Base-by-base conservation (phyloP, 2,888 invertebrate species). In the Archips xylosteana region DNA sequence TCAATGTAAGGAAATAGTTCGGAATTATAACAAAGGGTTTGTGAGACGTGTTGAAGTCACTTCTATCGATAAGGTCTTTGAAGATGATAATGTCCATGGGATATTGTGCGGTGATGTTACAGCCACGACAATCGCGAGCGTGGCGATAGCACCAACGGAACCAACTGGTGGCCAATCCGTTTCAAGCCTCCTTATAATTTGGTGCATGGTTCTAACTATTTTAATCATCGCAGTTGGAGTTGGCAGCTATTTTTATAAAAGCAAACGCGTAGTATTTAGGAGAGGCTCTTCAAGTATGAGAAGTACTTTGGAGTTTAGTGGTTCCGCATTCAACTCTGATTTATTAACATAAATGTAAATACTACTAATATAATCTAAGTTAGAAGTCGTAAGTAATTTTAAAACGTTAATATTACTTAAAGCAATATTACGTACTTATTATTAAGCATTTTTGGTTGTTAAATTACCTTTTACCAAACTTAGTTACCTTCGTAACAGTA, bases 31-130 rank as follows among this genome's bases (percentile, higher is more conserved):
- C 64, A 80, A 80, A 51, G 75, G 82, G n/a, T 85, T 80, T 42
- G 71, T 76, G 42, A 78, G 81, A 63, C 81, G 83, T 23, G 80
- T 92, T 3, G 86, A 88, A 75, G 86, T 94, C 1, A 93, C 93
- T 23, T 89, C 93, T 8, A 82, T 92, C 13, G 83, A 94, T 74
- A 91, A 92, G 80, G 82, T 92, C 66, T 92, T 85, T 77, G 90
- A 93, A 47, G 92, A 92, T 74, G 94, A 94, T 67, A 94, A 94
- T 77, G 94, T 92, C 0, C 85, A 92, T 76, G 93, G 93, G 9
- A 93, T 94, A 34, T 84, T 83, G 79, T 94, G 93, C 82, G 93
- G 94, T 2, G 85, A 87, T 63, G 76, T 75, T 13, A 76, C 61
- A 75, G 47, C 70, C 13, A 76, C 80, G 9, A 78, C 76, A 47